These are phyloP conservation scores for Diglossa cyanea DNA, from an alignment of 2,797 vertebrate species.

Conservation along the genomic window DNA sequence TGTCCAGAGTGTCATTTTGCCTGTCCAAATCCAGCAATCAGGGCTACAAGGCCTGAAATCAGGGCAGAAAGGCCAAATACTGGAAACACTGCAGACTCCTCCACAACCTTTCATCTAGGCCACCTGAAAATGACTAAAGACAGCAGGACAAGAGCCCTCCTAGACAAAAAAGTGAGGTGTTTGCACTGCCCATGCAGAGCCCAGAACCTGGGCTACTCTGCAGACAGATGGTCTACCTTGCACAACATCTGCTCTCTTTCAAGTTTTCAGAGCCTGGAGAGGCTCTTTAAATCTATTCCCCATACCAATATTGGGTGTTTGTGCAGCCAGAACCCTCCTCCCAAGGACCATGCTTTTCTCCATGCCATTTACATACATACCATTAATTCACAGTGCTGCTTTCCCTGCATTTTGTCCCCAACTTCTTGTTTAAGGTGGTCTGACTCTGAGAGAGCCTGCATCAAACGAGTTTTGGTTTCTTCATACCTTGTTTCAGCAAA, in stretches of 20 bases:
- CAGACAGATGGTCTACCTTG: not conserved
- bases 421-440: not conserved
- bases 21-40: not conserved
- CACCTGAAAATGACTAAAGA: not conserved
- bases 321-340: not conserved
- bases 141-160: not conserved
- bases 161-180: not conserved
- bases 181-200: not conserved
- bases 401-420: conserved; percentile 24
- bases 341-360: not conserved
- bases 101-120: not conserved
- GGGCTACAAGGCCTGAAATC: not conserved
- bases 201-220: not conserved
- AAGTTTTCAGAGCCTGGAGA: not conserved
- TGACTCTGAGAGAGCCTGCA: conserved; percentile 48
- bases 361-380: not conserved
- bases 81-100: not conserved
- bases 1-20: not conserved
- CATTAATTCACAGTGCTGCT: not conserved
- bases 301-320: not conserved
- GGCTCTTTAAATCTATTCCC: not conserved
- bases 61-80: not conserved
- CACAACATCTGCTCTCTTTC: not conserved
- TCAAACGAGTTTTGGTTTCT: conserved; percentile 62
- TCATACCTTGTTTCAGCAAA: conserved; percentile 66